phyloP scores from a whole-genome alignment of 1,140 invertebrate genomes.

The Ceratina australensis region DNA sequence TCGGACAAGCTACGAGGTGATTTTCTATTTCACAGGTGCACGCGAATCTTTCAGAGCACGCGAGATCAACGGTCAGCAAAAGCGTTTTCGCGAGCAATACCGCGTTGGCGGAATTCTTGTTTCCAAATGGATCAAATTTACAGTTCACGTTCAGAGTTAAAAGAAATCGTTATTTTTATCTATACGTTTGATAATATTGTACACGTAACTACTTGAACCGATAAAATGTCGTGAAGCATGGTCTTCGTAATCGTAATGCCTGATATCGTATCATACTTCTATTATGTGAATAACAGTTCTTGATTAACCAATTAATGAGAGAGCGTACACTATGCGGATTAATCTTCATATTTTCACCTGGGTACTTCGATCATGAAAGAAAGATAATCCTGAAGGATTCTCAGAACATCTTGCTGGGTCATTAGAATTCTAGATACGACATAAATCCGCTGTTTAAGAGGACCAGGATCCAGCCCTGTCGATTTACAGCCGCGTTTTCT shows the following conservation, averaged over 20 bases:
- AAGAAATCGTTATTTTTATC: too few species aligned
- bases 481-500: not conserved
- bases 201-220: too few species aligned
- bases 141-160: not conserved
- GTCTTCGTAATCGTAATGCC: too few species aligned
- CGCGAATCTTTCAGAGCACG: slow-evolving; percentile 10
- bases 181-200: too few species aligned
- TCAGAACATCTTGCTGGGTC: not conserved
- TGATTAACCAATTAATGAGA: not conserved
- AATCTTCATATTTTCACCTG: not conserved
- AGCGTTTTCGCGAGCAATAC: slow-evolving; percentile 14
- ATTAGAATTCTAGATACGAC: not conserved
- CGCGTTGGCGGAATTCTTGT: not conserved
- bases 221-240: too few species aligned
- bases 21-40: not conserved
- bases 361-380: not conserved
- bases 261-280: too few species aligned
- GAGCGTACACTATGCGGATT: not conserved
- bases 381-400: not conserved
- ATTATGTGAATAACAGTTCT: not conserved
- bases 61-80: slow-evolving; percentile 1
- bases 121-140: not conserved
- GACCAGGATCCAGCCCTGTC: slow-evolving; percentile 8
- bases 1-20: too few species aligned
- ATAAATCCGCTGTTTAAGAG: not conserved